These are phyloP conservation scores for Dipodomys merriami DNA, from an alignment of 2,113 vertebrate species.

Conservation along the genomic window DNA sequence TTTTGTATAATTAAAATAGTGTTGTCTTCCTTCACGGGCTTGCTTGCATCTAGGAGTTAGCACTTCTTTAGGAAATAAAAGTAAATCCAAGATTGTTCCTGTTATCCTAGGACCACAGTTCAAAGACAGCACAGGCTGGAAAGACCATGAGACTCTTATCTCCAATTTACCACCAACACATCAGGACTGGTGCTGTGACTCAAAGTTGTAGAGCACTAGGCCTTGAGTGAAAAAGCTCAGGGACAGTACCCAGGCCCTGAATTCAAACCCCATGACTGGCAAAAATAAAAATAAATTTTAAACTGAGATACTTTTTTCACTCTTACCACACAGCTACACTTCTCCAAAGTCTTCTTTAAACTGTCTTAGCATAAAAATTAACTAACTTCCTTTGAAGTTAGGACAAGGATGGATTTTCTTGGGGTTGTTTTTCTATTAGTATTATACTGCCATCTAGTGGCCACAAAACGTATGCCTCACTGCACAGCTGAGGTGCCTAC, in stretches of 20 bases:
- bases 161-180: conserved; percentile 9
- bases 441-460: conserved; percentile 84
- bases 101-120: no score
- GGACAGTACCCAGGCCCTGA: no score
- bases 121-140: no score
- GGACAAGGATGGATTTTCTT: neutral
- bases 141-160: neutral
- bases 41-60: conserved; percentile 66
- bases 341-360: neutral
- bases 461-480: neutral
- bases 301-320: neutral
- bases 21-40: conserved; percentile 42
- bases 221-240: no score
- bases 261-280: no score
- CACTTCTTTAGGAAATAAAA: conserved; percentile 65
- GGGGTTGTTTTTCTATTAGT: conserved; percentile 46
- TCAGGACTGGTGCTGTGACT: no score
- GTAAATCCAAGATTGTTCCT: conserved; percentile 71
- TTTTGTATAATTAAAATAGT: conserved; percentile 19
- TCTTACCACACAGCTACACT: neutral
- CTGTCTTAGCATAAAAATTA: neutral
- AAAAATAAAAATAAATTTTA: neutral
- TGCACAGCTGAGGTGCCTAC: neutral
- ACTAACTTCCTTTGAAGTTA: neutral
- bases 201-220: neutral